phyloP scores from a whole-genome alignment of 1,140 invertebrate species.

The Teleopsis dalmanni region DNA sequence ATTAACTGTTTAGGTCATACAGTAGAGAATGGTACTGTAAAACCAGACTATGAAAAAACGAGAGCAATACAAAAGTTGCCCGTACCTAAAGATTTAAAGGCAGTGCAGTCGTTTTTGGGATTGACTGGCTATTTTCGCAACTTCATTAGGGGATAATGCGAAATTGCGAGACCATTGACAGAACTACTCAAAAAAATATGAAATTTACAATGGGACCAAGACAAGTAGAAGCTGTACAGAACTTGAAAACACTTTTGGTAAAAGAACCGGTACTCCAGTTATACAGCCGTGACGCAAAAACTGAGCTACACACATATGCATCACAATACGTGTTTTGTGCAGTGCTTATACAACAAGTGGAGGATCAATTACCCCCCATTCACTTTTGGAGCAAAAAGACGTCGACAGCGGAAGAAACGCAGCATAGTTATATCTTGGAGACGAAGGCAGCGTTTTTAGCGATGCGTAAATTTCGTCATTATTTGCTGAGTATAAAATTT shows the following conservation, averaged over 20 bases:
- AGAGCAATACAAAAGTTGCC: not conserved
- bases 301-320: not conserved
- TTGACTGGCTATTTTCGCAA: not conserved
- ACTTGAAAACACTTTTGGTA: too few relatives aligned
- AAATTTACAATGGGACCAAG: too few relatives aligned
- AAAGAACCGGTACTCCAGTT: too few relatives aligned
- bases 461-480: not conserved
- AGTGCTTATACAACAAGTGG: not conserved
- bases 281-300: not conserved
- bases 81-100: not conserved
- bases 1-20: slow-evolving; percentile 19
- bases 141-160: too few relatives aligned
- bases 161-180: too few relatives aligned
- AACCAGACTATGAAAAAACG: slow-evolving; percentile 12
- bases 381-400: not conserved
- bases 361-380: not conserved
- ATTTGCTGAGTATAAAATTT: not conserved
- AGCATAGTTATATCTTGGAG: not conserved
- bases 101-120: not conserved
- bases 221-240: too few relatives aligned
- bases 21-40: slow-evolving; percentile 7
- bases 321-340: not conserved
- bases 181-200: too few relatives aligned
- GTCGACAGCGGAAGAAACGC: not conserved
- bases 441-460: too few relatives aligned